These are phyloP conservation scores for Cardiocondyla obscurior DNA, from an alignment of 1,140 invertebrate genomes.

Conservation along the genomic window DNA sequence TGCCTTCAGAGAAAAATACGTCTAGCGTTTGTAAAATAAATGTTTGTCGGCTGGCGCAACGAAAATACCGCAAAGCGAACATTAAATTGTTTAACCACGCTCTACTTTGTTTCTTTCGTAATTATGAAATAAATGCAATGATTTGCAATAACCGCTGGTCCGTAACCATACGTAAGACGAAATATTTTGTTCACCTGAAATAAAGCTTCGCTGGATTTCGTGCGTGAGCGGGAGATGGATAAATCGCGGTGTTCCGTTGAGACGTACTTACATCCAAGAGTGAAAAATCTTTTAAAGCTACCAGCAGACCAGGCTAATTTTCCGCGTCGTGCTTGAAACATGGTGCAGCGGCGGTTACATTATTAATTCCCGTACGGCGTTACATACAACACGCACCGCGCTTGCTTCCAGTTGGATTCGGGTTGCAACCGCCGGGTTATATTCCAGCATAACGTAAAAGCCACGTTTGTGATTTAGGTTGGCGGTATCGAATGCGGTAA, in stretches of 20 bases:
- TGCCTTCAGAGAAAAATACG: not conserved
- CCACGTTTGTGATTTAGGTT: constrained; percentile 58
- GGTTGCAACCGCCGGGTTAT: constrained; percentile 60
- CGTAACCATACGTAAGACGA: not conserved
- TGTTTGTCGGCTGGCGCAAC: not conserved
- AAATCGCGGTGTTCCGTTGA: constrained; percentile 53
- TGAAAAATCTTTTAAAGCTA: constrained; percentile 65
- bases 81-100: not conserved
- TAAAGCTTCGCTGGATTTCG: constrained; percentile 4
- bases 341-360: constrained; percentile 62
- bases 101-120: not conserved
- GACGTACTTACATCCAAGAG: constrained; percentile 54
- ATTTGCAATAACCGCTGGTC: not conserved
- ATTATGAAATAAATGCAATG: constrained; percentile 11
- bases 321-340: constrained; percentile 67
- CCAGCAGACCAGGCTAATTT: constrained; percentile 61
- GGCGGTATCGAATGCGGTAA: constrained; percentile 49
- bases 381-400: constrained; percentile 63
- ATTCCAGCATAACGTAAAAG: constrained; percentile 61
- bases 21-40: not conserved
- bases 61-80: not conserved
- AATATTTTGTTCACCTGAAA: constrained; percentile 8
- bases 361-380: constrained; percentile 65
- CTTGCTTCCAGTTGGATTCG: constrained; percentile 64
- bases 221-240: not conserved